These are phyloP conservation scores for Anagrus nilaparvatae DNA, from an alignment of 1,140 invertebrate species.

Conservation along the genomic window DNA sequence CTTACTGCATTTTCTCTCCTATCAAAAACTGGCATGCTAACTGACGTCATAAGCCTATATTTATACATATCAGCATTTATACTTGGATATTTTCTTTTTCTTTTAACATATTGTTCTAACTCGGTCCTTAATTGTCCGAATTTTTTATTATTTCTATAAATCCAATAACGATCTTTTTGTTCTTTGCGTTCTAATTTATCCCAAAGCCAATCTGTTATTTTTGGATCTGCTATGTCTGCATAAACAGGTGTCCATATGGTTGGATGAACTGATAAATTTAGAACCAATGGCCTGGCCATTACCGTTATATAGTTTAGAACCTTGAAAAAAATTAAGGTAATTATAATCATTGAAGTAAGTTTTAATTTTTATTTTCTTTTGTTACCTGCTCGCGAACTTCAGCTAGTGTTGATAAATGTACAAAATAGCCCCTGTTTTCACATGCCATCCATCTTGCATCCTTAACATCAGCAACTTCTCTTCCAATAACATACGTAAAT, in stretches of 20 bases:
- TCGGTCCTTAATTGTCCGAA: conserved; percentile 47
- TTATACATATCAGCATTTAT: conserved; percentile 48
- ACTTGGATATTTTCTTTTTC: conserved; percentile 39
- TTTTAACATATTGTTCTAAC: conserved; percentile 41
- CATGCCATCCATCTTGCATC: conserved; percentile 97
- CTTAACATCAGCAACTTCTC: conserved; percentile 70
- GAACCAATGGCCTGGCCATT: conserved; percentile 77
- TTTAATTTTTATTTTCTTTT: not conserved
- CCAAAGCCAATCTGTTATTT: conserved; percentile 84
- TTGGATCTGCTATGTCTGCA: conserved; percentile 78
- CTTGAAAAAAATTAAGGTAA: too few species aligned
- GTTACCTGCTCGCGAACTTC: conserved; percentile 80
- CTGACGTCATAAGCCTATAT: conserved; percentile 78
- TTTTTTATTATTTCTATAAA: conserved; percentile 46
- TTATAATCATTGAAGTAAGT: not conserved
- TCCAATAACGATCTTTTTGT: conserved; percentile 60
- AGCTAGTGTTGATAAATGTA: conserved; percentile 82
- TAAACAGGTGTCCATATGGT: conserved; percentile 87
- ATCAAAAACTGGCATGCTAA: conserved; percentile 86
- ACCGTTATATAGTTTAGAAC: conserved; percentile 87
- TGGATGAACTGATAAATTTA: conserved; percentile 67
- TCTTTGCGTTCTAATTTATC: conserved; percentile 66
- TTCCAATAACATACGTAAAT: conserved; percentile 95
- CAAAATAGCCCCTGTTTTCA: conserved; percentile 86
- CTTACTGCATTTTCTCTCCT: conserved; percentile 65